These are phyloP conservation scores for Icerya purchasi DNA, from an alignment of 2,888 invertebrate species.

Conservation along the genomic window DNA sequence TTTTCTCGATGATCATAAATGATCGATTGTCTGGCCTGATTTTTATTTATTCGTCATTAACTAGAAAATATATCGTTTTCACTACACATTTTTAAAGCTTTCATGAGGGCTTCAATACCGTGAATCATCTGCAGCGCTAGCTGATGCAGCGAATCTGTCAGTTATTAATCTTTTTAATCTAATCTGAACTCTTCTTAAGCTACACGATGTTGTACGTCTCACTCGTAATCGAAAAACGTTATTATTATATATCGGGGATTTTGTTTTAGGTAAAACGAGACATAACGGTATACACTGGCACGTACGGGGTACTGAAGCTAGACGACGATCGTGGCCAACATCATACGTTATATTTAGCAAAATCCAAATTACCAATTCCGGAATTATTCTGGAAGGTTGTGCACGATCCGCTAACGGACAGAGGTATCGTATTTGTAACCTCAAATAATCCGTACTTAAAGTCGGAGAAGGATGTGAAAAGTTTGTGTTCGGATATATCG, in stretches of 20 bases:
- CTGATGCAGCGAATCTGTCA: too few relatives aligned
- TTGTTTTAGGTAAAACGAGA: conserved; percentile 8
- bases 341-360: conserved; percentile 24
- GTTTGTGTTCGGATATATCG: conserved; percentile 31
- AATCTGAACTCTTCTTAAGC: too few relatives aligned
- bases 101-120: too few relatives aligned
- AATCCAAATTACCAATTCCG: conserved; percentile 26
- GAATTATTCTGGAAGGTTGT: conserved; percentile 30
- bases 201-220: too few relatives aligned
- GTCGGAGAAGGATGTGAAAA: neutral
- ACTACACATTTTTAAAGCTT: too few relatives aligned
- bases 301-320: conserved; percentile 26
- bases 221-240: too few relatives aligned
- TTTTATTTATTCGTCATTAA: too few relatives aligned
- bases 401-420: conserved; percentile 23
- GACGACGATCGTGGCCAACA: conserved; percentile 17
- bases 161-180: too few relatives aligned
- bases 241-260: neutral
- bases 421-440: conserved; percentile 30
- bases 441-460: conserved; percentile 30
- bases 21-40: too few relatives aligned
- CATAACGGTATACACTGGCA: conserved; percentile 28
- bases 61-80: too few relatives aligned
- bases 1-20: too few relatives aligned
- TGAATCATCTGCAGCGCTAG: too few relatives aligned